These are phyloP conservation scores for Sitta europaea DNA, from an alignment of 2,113 vertebrate genomes.

Conservation along the genomic window DNA sequence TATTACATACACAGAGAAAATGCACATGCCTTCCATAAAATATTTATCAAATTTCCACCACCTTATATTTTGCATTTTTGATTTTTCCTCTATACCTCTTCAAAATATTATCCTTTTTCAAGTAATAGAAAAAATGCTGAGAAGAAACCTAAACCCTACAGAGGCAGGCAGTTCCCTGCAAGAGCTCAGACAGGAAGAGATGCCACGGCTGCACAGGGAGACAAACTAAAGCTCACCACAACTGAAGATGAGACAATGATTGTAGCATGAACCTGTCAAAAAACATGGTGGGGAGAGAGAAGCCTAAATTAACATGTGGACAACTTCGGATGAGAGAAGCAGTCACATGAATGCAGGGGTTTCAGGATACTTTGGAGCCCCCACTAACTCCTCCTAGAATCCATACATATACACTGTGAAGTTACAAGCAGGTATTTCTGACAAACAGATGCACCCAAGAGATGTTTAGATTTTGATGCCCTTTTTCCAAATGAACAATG, in stretches of 20 bases:
- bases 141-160: background rate
- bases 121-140: background rate
- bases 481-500: background rate
- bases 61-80: background rate
- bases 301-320: background rate
- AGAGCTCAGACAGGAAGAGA: background rate
- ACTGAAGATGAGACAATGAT: background rate
- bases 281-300: background rate
- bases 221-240: background rate
- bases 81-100: background rate
- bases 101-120: background rate
- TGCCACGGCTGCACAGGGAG: background rate
- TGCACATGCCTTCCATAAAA: background rate
- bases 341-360: accelerated
- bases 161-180: background rate
- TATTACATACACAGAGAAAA: background rate
- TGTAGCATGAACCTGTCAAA: background rate
- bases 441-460: background rate
- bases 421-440: background rate
- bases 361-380: background rate
- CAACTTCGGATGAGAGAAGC: background rate
- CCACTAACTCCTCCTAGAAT: background rate
- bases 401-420: background rate
- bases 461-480: background rate
- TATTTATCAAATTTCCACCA: background rate